Evolutionary conservation across 2,888 invertebrate species (phyloP).

Genomic region (Stenoptilia bipunctidactyla): DNA sequence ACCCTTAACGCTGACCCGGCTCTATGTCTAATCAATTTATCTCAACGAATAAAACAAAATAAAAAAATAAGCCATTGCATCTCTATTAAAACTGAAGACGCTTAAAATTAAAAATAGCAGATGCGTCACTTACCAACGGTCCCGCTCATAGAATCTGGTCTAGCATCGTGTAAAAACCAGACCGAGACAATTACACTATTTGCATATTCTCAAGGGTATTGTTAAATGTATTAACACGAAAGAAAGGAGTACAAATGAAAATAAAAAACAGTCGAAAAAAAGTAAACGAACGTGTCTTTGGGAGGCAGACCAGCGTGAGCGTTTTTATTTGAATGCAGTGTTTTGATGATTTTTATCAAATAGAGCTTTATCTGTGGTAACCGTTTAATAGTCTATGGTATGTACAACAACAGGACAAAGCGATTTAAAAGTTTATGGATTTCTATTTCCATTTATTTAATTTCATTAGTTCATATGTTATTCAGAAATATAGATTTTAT

Average conservation of each 20-base stretch:
- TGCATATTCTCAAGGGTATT: constrained; percentile 50
- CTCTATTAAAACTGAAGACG: constrained; percentile 6
- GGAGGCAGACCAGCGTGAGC: constrained; percentile 27
- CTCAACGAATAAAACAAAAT: too few relatives aligned
- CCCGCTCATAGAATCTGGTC: constrained; percentile 19
- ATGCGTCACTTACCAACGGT: constrained; percentile 45
- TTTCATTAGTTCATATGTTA: too few relatives aligned
- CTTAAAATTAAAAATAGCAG: constrained; percentile 61
- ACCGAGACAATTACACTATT: constrained; percentile 51
- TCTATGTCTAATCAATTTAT: too few relatives aligned
- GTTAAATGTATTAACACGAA: constrained; percentile 27
- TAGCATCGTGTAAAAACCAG: constrained; percentile 28
- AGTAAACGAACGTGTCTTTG: constrained; percentile 48
- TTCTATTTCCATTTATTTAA: too few relatives aligned
- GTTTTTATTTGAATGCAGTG: constrained; percentile 45
- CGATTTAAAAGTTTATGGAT: too few relatives aligned
- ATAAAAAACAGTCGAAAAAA: constrained; percentile 27
- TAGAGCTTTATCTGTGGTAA: too few relatives aligned
- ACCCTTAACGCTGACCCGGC: too few relatives aligned
- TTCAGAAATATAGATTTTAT: too few relatives aligned
- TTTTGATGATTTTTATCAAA: background rate
- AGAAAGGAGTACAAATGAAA: constrained; percentile 37
- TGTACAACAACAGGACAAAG: too few relatives aligned
- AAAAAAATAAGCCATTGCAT: too few relatives aligned
- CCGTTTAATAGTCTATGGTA: too few relatives aligned